Evolutionary conservation across 2,113 vertebrate genomes (phyloP).

Genomic region (Chloropsis cyanopogon): DNA sequence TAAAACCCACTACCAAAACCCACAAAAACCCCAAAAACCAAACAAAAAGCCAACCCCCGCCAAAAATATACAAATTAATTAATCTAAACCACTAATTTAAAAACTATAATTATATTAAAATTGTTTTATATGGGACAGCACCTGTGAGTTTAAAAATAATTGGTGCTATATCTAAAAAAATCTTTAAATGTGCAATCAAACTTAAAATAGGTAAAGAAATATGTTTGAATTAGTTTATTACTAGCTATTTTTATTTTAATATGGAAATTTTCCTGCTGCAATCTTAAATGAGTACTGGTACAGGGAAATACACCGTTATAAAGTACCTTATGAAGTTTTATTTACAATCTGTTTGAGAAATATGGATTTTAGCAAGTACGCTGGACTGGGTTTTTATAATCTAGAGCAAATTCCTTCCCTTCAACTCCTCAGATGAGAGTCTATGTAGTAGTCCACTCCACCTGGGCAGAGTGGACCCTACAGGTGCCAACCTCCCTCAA

Average conservation of each 20-base stretch:
- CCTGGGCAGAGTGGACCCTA: too few species aligned
- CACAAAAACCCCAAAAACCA: not conserved
- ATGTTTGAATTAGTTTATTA: not conserved
- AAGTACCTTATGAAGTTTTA: not conserved
- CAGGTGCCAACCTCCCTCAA: too few species aligned
- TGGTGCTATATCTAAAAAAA: not conserved
- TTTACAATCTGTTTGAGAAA: not conserved
- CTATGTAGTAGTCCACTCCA: too few species aligned
- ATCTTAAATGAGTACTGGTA: not conserved
- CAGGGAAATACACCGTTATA: not conserved
- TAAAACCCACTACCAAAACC: not conserved
- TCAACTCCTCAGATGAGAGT: not conserved
- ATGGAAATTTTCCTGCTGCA: not conserved
- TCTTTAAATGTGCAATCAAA: not conserved
- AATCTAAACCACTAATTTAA: not conserved
- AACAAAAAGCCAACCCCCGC: not conserved
- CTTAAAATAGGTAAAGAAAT: not conserved
- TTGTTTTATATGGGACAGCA: not conserved
- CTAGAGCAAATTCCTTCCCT: not conserved
- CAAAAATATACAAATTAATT: not conserved
- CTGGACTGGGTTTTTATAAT: not conserved
- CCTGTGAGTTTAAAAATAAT: not conserved
- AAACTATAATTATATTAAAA: not conserved
- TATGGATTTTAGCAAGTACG: not conserved
- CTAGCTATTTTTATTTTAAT: not conserved